These are phyloP conservation scores for Microtus pennsylvanicus DNA, from an alignment of 2,113 vertebrate species.

Conservation along the genomic window DNA sequence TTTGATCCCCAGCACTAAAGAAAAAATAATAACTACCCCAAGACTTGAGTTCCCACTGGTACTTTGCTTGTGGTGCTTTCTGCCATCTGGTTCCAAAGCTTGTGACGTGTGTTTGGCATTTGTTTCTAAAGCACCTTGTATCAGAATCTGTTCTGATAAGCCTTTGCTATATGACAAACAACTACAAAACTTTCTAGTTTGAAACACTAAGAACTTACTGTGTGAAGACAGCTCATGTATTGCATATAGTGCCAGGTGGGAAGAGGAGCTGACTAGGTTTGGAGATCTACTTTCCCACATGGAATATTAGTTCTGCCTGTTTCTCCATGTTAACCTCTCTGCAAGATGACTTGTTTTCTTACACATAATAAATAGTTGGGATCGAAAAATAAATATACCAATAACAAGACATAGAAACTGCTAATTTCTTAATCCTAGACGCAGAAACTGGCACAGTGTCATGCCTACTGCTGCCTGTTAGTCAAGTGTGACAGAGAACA, in stretches of 20 bases:
- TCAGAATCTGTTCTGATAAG: slow-evolving; percentile 12
- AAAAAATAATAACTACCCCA: neutral
- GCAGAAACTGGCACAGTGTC: slow-evolving; percentile 9
- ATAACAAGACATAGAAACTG: slow-evolving; percentile 4
- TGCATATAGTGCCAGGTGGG: neutral
- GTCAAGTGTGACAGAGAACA: neutral
- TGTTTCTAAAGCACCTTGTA: neutral
- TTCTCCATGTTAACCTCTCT: neutral
- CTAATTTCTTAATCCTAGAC: neutral
- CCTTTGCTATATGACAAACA: neutral
- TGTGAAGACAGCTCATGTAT: neutral
- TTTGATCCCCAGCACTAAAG: neutral
- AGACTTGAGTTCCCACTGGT: neutral
- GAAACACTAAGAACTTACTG: neutral
- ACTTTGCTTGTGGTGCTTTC: slow-evolving; percentile 21
- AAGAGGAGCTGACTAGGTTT: neutral
- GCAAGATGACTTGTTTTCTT: neutral
- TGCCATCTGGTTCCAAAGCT: neutral
- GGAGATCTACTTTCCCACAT: neutral
- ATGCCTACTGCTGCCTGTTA: neutral
- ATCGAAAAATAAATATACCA: slow-evolving; percentile 3
- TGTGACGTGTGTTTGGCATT: neutral
- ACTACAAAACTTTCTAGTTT: neutral
- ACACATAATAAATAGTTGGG: neutral
- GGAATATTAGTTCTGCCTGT: neutral